Conservation (phyloP, 2,888 invertebrate species). For the Pandemis heparana region DNA sequence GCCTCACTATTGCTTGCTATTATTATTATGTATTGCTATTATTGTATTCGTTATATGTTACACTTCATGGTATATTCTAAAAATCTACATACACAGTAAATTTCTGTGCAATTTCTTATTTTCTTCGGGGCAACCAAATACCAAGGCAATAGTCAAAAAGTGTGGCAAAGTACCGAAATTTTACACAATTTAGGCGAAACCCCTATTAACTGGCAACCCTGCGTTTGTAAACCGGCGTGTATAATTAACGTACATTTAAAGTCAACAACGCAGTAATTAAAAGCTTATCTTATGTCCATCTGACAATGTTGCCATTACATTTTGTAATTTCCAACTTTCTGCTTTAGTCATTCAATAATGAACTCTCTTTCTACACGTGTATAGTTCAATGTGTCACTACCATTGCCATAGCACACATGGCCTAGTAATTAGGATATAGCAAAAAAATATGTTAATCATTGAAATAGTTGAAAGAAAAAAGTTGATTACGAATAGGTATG, state of each 20-base stretch:
- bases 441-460: not conserved
- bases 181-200: not conserved
- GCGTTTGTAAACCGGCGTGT: not conserved
- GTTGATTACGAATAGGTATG: not conserved
- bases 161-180: not conserved
- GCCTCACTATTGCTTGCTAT: no score
- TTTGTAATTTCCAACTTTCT: not conserved
- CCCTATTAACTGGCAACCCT: not conserved
- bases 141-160: no score
- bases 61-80: no score
- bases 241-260: not conserved
- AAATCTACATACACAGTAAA: no score
- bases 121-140: no score
- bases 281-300: constrained; percentile 1
- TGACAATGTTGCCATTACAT: not conserved
- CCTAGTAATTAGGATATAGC: not conserved
- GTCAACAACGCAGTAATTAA: constrained; percentile 1
- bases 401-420: not conserved
- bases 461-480: not conserved
- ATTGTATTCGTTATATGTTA: no score
- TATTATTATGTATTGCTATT: no score
- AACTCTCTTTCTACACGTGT: not conserved
- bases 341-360: not conserved
- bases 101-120: no score
- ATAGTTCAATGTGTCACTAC: not conserved